Evolutionary conservation across 2,797 vertebrate genomes (phyloP).

Genomic region (Amphiprion clarkii): DNA sequence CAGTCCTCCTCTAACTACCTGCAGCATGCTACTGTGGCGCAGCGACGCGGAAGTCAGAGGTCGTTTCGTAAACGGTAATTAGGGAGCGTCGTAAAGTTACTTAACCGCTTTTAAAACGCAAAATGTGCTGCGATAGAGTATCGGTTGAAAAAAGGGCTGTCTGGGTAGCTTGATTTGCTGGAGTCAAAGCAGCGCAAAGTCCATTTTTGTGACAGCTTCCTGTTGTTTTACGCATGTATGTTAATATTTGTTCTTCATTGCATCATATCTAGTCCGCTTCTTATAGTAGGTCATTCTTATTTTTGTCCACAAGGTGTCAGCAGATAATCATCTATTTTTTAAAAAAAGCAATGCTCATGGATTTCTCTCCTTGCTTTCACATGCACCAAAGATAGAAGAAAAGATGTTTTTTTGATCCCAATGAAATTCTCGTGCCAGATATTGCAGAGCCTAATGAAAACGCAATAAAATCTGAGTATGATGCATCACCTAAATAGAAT

Average conservation of each 20-base stretch:
- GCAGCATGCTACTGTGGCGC: slow-evolving; percentile 61
- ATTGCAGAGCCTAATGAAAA: too few species aligned
- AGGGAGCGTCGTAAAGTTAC: slow-evolving; percentile 76
- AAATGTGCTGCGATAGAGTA: accelerated
- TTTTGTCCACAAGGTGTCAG: slow-evolving; percentile 70
- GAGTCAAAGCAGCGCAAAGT: slow-evolving; percentile 40
- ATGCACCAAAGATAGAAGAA: too few species aligned
- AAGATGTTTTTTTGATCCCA: too few species aligned
- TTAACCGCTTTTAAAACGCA: slow-evolving; percentile 16
- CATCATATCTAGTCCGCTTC: neutral
- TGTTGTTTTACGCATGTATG: neutral
- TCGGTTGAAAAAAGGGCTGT: accelerated
- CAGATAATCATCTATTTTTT: slow-evolving; percentile 7
- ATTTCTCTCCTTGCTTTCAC: too few species aligned
- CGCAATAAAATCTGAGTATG: too few species aligned
- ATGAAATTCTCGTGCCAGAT: slow-evolving; percentile 8
- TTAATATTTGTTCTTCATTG: slow-evolving; percentile 54
- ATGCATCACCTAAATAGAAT: too few species aligned
- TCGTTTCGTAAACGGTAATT: neutral
- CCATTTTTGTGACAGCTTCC: slow-evolving; percentile 42
- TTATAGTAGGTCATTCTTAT: slow-evolving; percentile 4
- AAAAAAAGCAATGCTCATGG: too few species aligned
- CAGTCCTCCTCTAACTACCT: slow-evolving; percentile 19
- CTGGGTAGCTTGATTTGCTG: neutral
- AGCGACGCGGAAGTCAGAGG: slow-evolving; percentile 50